These are phyloP conservation scores for Drosophila meridiana DNA, from an alignment of 2,888 invertebrate genomes.

Conservation along the genomic window DNA sequence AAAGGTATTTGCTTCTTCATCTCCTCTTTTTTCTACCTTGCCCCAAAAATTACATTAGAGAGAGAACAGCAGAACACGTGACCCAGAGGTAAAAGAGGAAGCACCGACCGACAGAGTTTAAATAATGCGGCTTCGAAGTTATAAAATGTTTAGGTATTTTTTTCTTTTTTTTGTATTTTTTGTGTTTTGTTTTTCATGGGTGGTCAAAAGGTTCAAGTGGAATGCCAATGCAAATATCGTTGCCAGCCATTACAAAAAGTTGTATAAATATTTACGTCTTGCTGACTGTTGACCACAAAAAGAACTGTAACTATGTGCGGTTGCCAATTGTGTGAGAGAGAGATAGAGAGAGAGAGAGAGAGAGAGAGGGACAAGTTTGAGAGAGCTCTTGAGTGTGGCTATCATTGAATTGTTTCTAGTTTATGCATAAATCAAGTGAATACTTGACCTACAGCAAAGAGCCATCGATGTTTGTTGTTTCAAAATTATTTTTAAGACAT, in stretches of 20 bases:
- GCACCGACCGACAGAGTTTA: slow-evolving; percentile 36
- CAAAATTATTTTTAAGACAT: background rate
- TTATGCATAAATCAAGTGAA: slow-evolving; percentile 12
- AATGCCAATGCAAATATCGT: slow-evolving; percentile 66
- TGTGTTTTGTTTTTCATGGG: slow-evolving; percentile 48
- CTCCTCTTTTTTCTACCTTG: slow-evolving; percentile 7
- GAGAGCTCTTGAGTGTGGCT: slow-evolving; percentile 22
- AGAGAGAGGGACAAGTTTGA: slow-evolving; percentile 1
- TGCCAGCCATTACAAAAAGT: slow-evolving; percentile 44
- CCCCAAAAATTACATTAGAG: slow-evolving; percentile 65
- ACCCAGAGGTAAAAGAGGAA: slow-evolving; percentile 19
- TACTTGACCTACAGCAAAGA: slow-evolving; percentile 30
- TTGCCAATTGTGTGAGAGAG: slow-evolving; percentile 14
- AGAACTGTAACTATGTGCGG: slow-evolving; percentile 53
- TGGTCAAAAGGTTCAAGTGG: slow-evolving; percentile 65
- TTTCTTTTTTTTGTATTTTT: background rate
- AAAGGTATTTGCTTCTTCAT: slow-evolving; percentile 58
- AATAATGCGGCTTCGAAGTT: slow-evolving; percentile 42
- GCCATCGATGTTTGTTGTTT: slow-evolving; percentile 9
- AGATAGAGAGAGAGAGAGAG: background rate
- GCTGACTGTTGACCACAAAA: slow-evolving; percentile 36
- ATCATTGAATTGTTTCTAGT: slow-evolving; percentile 23
- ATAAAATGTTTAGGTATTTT: slow-evolving; percentile 47
- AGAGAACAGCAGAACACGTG: slow-evolving; percentile 16
- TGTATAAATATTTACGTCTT: slow-evolving; percentile 54